phyloP scores from a whole-genome alignment of 2,113 vertebrate genomes.

The Heterotis niloticus region DNA sequence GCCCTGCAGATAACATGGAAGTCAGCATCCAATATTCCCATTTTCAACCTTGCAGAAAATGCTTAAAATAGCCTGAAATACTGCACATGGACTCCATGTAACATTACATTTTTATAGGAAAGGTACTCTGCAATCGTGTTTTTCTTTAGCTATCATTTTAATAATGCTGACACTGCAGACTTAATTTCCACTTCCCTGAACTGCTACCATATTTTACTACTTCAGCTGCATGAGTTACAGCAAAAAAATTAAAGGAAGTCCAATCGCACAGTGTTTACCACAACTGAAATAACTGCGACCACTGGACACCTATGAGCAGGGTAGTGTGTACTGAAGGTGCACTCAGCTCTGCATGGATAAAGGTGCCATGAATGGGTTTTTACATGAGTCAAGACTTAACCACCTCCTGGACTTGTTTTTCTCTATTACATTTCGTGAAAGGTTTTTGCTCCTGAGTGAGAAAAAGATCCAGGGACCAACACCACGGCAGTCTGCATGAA shows the following conservation, averaged over 20 bases:
- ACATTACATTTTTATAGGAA: too few relatives aligned
- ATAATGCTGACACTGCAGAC: conserved; percentile 4
- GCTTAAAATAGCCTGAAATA: too few relatives aligned
- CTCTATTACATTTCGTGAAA: not conserved
- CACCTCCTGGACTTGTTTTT: conserved; percentile 4
- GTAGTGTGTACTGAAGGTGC: not conserved
- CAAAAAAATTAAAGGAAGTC: conserved; percentile 16
- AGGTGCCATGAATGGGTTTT: not conserved
- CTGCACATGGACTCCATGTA: too few relatives aligned
- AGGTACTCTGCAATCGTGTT: too few relatives aligned
- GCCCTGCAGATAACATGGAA: too few relatives aligned
- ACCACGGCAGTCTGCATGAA: conserved; percentile 10
- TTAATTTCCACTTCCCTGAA: not conserved
- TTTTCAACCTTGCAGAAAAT: too few relatives aligned
- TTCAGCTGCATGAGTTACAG: conserved; percentile 9
- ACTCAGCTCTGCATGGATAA: not conserved
- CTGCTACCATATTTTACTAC: too few relatives aligned
- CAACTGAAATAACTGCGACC: conserved; percentile 14
- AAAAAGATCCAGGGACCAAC: not conserved
- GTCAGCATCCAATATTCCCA: too few relatives aligned
- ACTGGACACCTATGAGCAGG: conserved; percentile 2
- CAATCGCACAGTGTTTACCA: conserved; percentile 7
- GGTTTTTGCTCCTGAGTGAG: not conserved
- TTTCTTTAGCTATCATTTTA: too few relatives aligned
- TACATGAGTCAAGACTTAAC: conserved; percentile 4